Base-by-base conservation (phyloP, 1,140 invertebrate species). In the Chlorops oryzae region DNA sequence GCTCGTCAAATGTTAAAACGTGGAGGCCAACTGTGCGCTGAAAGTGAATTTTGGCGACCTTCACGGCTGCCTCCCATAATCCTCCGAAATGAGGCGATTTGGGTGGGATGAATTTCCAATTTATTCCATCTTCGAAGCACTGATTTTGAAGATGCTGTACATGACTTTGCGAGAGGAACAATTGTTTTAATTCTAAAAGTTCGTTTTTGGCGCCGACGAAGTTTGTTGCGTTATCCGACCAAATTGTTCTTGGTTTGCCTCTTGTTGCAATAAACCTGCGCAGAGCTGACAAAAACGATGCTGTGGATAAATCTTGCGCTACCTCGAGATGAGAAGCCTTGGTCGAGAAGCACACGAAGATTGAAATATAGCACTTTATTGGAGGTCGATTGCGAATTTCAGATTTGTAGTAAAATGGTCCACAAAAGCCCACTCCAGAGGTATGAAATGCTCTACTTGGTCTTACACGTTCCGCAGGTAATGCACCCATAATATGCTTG, bases 361-460 rank as follows among this genome's bases (percentile, higher is more conserved):
- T 21, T 7, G 42, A 46, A 28, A 51, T 51, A 20, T 51, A 46
- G 37, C 50, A 46, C 13, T 51, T 46, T 18, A 46, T 28, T 13
- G 43, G 50, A 5, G 23, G 37, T 37, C 43, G n/a, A 9, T 5
- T 51, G 15, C 50, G 32, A 38, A 51, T 20, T 44, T 51, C 50
- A 5, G 50, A 45, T 38, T 51, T 51, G 24, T 45, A 51, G 21
- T 45, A 45, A 45, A 45, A 51, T n/a, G 48, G 40, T 15, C 50
- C 50, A 27, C 50, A 51, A 40, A 32, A 51, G 34, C 45, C 50
- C 6, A 51, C 22, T 12, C 42, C 50, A 15, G 41, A 45, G 7
- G 15, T 38, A 4, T 37, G 20, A 38, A 47, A 46, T 3, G 45
- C 18, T 38, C 45, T 18, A 15, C 13, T 37, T 13, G 34, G 6